A percentile compares a stretch with the other conserved stretches of the same genome.
Conservation (phyloP, 2,888 invertebrate genomes). For the Cephus nigrinus region DNA sequence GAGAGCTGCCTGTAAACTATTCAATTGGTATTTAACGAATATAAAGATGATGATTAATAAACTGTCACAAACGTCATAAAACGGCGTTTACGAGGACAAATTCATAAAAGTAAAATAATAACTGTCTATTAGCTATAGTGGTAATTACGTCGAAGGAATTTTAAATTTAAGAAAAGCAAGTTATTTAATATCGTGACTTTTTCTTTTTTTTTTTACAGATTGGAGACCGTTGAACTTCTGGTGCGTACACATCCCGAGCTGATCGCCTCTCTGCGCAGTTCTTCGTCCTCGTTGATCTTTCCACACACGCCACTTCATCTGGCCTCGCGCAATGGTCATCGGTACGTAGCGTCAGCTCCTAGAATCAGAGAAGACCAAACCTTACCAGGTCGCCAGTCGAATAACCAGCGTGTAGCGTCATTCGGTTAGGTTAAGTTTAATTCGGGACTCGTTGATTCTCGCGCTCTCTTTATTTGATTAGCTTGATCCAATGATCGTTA, state of each 20-base stretch:
- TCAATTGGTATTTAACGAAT: too few relatives aligned
- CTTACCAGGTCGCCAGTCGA: background rate
- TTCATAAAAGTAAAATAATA: background rate
- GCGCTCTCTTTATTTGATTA: conserved; percentile 47
- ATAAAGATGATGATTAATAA: too few relatives aligned
- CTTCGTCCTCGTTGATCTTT: conserved; percentile 68
- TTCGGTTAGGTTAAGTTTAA: background rate
- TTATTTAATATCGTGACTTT: background rate
- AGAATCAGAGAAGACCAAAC: background rate
- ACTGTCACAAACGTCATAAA: too few relatives aligned
- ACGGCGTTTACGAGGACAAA: too few relatives aligned
- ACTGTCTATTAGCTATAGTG: background rate
- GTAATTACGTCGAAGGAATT: background rate
- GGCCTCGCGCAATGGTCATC: conserved; percentile 92
- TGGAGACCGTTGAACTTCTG: conserved; percentile 89
- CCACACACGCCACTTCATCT: conserved; percentile 91
- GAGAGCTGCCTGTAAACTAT: too few relatives aligned
- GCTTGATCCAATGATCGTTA: conserved; percentile 40
- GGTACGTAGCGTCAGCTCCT: conserved; percentile 60
- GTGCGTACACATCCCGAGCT: conserved; percentile 87
- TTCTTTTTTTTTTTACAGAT: conserved; percentile 65
- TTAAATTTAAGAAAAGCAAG: background rate
- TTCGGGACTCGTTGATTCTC: background rate
- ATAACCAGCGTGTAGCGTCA: background rate
- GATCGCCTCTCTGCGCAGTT: conserved; percentile 77